A percentile compares a stretch with the other conserved stretches of the same genome.
phyloP scores from a whole-genome alignment of 2,797 vertebrate genomes.

The Carduelis carduelis region DNA sequence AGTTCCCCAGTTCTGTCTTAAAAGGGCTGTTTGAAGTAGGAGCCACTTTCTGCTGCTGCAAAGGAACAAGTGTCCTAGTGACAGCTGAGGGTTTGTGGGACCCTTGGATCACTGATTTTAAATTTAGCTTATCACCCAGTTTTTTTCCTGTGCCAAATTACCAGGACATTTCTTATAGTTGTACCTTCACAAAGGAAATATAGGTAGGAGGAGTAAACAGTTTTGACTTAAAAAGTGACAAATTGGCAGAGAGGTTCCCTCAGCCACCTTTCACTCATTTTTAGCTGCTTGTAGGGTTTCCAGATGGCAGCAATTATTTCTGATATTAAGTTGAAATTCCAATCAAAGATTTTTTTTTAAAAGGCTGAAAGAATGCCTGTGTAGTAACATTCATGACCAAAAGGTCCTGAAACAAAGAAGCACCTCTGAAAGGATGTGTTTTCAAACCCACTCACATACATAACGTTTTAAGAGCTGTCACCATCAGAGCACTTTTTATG shows the following conservation, averaged over 20 bases:
- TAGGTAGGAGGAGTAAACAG: background rate
- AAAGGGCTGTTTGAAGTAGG: background rate
- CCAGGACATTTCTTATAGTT: background rate
- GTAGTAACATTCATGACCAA: background rate
- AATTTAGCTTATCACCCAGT: background rate
- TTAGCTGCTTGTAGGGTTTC: background rate
- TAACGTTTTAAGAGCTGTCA: conserved; percentile 57
- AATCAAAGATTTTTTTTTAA: background rate
- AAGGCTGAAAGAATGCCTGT: background rate
- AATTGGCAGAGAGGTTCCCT: background rate
- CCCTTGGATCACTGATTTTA: background rate
- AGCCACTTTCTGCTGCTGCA: background rate
- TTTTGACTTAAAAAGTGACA: background rate
- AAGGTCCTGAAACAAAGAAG: background rate
- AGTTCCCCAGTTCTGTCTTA: background rate
- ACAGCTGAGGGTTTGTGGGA: background rate
- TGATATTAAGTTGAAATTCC: background rate
- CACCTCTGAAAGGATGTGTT: background rate
- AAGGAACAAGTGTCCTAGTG: background rate
- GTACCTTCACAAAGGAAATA: background rate
- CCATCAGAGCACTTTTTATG: conserved; percentile 36
- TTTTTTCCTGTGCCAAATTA: background rate
- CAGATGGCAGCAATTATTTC: background rate
- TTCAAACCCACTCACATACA: conserved; percentile 1
- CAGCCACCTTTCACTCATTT: background rate